Evolutionary conservation across 2,888 invertebrate species (phyloP).

Genomic region (Sturmia bella): DNA sequence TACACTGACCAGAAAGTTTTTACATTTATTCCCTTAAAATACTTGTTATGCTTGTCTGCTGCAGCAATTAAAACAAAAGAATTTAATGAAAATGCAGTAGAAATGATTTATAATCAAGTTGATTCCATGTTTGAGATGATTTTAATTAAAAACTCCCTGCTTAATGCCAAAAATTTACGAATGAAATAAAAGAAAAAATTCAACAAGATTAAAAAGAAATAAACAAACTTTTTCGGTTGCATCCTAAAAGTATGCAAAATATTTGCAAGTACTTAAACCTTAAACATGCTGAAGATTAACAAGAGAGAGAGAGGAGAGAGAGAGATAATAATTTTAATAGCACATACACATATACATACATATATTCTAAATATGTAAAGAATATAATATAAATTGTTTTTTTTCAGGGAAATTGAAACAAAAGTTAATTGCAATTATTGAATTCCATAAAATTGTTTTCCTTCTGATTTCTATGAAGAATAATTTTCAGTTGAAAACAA

Average conservation of each 20-base stretch:
- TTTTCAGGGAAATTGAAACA: not conserved
- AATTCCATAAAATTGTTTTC: too few species aligned
- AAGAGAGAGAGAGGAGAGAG: not conserved
- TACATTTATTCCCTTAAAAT: not conserved
- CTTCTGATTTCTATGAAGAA: too few species aligned
- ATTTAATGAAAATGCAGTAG: not conserved
- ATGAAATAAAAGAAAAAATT: slow-evolving; percentile 1
- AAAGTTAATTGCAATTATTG: not conserved
- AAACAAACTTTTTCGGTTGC: slow-evolving; percentile 28
- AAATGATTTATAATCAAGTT: slow-evolving; percentile 31
- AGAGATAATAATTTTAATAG: not conserved
- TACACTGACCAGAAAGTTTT: slow-evolving; percentile 9
- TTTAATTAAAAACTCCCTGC: slow-evolving; percentile 50
- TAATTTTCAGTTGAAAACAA: too few species aligned
- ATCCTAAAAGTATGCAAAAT: slow-evolving; percentile 60
- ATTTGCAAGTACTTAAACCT: slow-evolving; percentile 14
- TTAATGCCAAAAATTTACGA: slow-evolving; percentile 5
- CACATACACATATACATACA: not conserved
- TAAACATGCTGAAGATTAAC: not conserved
- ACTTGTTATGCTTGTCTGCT: not conserved
- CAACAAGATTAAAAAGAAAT: slow-evolving; percentile 1
- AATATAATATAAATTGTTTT: not conserved
- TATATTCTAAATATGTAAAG: not conserved
- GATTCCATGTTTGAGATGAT: slow-evolving; percentile 6
- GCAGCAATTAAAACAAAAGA: slow-evolving; percentile 1